Conservation (phyloP, 2,797 vertebrate genomes). For the Dromococcyx pavoninus region DNA sequence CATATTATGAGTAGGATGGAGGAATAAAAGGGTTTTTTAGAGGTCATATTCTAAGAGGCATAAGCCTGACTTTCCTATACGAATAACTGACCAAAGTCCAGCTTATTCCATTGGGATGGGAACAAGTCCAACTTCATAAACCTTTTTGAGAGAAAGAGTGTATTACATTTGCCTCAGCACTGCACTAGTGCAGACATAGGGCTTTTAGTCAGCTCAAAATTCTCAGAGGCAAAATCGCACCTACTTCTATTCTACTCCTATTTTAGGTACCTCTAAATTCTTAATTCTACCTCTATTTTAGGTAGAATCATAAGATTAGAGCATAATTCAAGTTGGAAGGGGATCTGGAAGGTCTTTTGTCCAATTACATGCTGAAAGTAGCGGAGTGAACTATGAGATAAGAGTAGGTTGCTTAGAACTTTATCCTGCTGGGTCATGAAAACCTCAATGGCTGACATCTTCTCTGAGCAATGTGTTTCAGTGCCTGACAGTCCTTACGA, state of each 20-base stretch:
- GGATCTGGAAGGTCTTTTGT: background rate
- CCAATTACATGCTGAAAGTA: background rate
- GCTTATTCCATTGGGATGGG: background rate
- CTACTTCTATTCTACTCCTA: too few relatives aligned
- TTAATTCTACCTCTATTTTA: too few relatives aligned
- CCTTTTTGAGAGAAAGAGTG: background rate
- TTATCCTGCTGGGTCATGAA: background rate
- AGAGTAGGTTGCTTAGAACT: background rate
- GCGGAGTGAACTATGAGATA: background rate
- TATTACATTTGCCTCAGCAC: background rate
- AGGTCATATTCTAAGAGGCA: background rate
- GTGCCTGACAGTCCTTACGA: background rate
- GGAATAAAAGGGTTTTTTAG: background rate
- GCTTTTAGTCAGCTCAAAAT: background rate
- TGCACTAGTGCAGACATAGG: background rate
- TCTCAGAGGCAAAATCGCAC: background rate
- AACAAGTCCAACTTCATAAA: background rate
- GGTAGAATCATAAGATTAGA: background rate
- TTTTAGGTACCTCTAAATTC: too few relatives aligned
- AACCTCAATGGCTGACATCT: background rate
- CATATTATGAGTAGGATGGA: background rate
- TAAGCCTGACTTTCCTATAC: background rate
- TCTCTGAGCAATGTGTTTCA: background rate
- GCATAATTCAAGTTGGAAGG: background rate
- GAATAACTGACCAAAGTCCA: background rate